Evolutionary conservation across 2,113 vertebrate genomes (phyloP).

Genomic region (Cyprinus carpio): DNA sequence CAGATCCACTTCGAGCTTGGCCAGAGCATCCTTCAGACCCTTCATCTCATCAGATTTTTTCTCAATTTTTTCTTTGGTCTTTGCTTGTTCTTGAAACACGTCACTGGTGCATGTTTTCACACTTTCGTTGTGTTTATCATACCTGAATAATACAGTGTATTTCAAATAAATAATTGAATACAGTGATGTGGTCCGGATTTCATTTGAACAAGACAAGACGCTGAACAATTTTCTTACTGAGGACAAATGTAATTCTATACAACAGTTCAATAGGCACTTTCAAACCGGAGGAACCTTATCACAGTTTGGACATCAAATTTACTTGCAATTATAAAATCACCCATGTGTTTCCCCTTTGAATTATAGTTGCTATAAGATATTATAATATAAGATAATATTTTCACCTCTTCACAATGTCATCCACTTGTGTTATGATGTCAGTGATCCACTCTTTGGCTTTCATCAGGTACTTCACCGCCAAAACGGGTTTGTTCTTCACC

Average conservation of each 20-base stretch:
- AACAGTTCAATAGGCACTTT: no score
- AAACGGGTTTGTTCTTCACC: neutral
- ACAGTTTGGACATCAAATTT: no score
- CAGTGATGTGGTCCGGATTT: no score
- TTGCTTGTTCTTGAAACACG: no score
- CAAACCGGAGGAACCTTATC: no score
- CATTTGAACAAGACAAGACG: no score
- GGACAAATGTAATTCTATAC: neutral
- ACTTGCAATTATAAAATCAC: no score
- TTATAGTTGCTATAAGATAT: no score
- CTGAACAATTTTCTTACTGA: no score
- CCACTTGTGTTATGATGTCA: neutral
- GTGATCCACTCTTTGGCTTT: neutral
- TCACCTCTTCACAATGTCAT: conserved; percentile 1
- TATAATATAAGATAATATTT: neutral
- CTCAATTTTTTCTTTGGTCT: neutral
- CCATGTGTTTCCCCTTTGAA: no score
- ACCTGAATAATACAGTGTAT: no score
- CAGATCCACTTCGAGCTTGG: neutral
- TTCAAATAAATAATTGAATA: no score
- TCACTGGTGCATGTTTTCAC: neutral
- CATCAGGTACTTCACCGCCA: neutral
- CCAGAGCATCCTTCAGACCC: neutral
- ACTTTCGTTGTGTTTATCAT: neutral
- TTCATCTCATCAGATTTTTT: neutral